Percentiles rank a stretch among this genome's conserved stretches.
Evolutionary conservation across 1,140 invertebrate species (phyloP).

Genomic region (Drosophila tristis): DNA sequence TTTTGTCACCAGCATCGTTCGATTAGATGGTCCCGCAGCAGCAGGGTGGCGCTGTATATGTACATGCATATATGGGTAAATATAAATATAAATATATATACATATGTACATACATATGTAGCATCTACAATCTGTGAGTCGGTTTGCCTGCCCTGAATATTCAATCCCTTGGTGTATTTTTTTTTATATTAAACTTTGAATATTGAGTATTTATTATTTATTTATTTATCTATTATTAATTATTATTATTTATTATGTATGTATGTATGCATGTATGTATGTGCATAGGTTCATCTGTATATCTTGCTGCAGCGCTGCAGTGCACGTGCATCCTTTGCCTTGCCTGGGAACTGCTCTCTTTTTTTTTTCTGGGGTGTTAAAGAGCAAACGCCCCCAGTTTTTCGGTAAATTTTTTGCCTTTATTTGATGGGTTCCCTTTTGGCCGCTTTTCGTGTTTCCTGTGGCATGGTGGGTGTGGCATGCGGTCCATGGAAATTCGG

Average conservation of each 20-base stretch:
- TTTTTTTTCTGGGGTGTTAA: conserved; percentile 33
- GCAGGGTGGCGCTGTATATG: neutral
- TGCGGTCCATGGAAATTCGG: conserved; percentile 39
- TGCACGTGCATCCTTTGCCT: conserved; percentile 14
- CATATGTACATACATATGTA: too few relatives aligned
- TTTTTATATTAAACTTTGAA: too few relatives aligned
- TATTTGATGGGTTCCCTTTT: conserved; percentile 9
- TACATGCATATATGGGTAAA: too few relatives aligned
- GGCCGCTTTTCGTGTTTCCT: conserved; percentile 17
- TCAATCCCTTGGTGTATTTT: too few relatives aligned
- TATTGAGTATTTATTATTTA: too few relatives aligned
- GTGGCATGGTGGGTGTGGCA: conserved; percentile 34
- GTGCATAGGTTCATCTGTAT: neutral
- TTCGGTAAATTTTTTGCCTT: conserved; percentile 25
- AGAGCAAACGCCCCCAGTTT: conserved; percentile 43
- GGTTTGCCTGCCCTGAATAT: too few relatives aligned
- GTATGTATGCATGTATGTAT: conserved; percentile 6
- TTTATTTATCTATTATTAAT: neutral
- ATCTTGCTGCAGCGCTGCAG: too few relatives aligned
- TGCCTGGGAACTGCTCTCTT: conserved; percentile 10
- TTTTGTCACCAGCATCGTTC: conserved; percentile 15
- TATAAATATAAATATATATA: too few relatives aligned
- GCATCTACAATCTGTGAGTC: too few relatives aligned
- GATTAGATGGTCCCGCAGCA: conserved; percentile 45
- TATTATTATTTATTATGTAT: neutral